phyloP scores from a whole-genome alignment of 2,797 vertebrate species.

The Perodicticus potto region DNA sequence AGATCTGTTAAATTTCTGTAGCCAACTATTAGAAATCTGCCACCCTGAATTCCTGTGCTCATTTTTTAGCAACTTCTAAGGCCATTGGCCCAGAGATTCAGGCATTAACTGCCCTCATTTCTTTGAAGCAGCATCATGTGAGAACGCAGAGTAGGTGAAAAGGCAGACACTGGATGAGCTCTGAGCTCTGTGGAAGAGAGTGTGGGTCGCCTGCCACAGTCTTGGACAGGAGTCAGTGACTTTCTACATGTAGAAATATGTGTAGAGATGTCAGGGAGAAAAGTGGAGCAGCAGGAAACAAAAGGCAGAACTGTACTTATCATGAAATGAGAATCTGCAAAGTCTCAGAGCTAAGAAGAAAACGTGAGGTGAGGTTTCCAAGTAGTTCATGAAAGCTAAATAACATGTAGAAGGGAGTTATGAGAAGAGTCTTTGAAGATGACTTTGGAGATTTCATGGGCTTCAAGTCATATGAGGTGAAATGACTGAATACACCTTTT shows the following conservation, averaged over 20 bases:
- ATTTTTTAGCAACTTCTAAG: too few relatives aligned
- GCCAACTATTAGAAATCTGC: too few relatives aligned
- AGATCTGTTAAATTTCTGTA: too few relatives aligned
- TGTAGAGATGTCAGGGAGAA: background rate
- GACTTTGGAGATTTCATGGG: background rate
- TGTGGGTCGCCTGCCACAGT: background rate
- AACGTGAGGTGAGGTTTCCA: background rate
- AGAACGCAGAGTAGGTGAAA: background rate
- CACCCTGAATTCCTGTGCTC: too few relatives aligned
- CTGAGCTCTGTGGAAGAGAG: background rate
- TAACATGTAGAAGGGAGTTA: background rate
- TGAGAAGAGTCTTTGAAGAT: background rate
- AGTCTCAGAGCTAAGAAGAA: background rate
- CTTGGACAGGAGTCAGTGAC: background rate
- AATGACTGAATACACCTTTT: background rate
- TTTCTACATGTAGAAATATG: too few relatives aligned
- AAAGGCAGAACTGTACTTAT: background rate
- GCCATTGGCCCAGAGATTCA: too few relatives aligned
- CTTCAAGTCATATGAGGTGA: background rate
- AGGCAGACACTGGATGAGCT: background rate
- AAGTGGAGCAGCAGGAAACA: background rate
- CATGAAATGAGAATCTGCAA: background rate
- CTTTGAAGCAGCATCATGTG: too few relatives aligned
- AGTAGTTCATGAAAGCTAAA: background rate
- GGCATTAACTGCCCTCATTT: too few relatives aligned